Conservation (phyloP, 2,888 invertebrate species). For the Zaprionus lineosus region DNA sequence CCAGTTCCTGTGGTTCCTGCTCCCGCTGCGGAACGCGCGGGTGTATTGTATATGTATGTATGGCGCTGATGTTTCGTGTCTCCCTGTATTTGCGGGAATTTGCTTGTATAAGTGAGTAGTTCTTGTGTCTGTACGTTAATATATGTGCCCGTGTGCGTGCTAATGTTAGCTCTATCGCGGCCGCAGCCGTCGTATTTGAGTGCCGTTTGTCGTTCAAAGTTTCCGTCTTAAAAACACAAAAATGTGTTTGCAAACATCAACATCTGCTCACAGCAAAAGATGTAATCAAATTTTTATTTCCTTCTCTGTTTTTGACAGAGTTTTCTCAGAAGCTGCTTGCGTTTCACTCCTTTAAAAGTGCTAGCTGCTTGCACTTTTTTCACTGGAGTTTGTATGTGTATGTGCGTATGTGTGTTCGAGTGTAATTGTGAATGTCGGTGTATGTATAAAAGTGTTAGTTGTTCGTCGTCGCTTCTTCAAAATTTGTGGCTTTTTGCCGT, state of each 20-base stretch:
- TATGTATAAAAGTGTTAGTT: slow-evolving; percentile 35
- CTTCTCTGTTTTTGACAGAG: slow-evolving; percentile 19
- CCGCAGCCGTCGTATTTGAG: slow-evolving; percentile 51
- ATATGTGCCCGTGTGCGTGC: slow-evolving; percentile 13
- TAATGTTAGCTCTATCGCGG: slow-evolving; percentile 41
- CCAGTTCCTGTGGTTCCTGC: slow-evolving; percentile 35
- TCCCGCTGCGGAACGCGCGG: slow-evolving; percentile 39
- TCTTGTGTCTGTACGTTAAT: slow-evolving; percentile 15
- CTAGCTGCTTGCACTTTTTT: slow-evolving; percentile 68
- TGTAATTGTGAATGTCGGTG: slow-evolving; percentile 29
- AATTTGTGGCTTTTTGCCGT: slow-evolving; percentile 52
- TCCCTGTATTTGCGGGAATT: slow-evolving; percentile 30
- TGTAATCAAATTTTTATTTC: slow-evolving; percentile 57
- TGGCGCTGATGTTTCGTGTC: slow-evolving; percentile 22
- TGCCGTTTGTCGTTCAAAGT: slow-evolving; percentile 40
- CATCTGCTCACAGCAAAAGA: slow-evolving; percentile 37
- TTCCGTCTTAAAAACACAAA: slow-evolving; percentile 57
- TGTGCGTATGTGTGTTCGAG: slow-evolving; percentile 26
- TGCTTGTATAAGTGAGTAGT: too few relatives aligned
- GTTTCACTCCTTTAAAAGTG: slow-evolving; percentile 55
- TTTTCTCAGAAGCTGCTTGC: slow-evolving; percentile 42
- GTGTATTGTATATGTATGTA: slow-evolving; percentile 29
- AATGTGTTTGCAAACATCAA: slow-evolving; percentile 53
- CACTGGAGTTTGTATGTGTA: slow-evolving; percentile 47
- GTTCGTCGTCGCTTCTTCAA: slow-evolving; percentile 59